These are phyloP conservation scores for Buteo buteo DNA, from an alignment of 2,113 vertebrate genomes.

Conservation along the genomic window DNA sequence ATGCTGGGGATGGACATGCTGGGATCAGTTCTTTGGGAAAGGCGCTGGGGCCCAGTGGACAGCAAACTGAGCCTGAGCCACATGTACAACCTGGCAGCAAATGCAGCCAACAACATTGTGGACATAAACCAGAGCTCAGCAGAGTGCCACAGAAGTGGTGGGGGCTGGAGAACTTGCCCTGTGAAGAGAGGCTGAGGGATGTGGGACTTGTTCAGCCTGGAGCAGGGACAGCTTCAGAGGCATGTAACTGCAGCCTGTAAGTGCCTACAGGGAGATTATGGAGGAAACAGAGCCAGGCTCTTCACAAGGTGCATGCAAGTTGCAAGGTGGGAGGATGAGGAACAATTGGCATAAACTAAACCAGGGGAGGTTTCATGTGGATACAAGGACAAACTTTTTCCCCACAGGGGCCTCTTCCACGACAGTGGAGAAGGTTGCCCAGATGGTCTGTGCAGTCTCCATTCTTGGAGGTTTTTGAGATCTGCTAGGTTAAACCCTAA, in stretches of 20 bases:
- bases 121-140: background rate
- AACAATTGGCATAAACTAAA: background rate
- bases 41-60: rapidly evolving
- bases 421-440: background rate
- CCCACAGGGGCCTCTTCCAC: background rate
- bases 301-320: background rate
- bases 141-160: background rate
- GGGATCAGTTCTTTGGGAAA: background rate
- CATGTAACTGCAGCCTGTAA: background rate
- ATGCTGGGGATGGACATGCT: background rate
- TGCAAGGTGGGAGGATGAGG: background rate
- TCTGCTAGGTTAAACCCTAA: background rate
- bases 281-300: background rate
- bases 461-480: background rate
- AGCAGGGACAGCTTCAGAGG: background rate
- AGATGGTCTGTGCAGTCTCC: background rate
- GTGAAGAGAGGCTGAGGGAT: background rate
- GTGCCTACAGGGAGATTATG: too few species aligned
- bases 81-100: background rate
- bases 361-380: background rate
- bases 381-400: background rate
- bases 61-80: background rate
- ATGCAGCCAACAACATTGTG: background rate
- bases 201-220: background rate
- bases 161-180: background rate